These are phyloP conservation scores for Polyommatus icarus DNA, from an alignment of 2,888 invertebrate species.

Conservation along the genomic window DNA sequence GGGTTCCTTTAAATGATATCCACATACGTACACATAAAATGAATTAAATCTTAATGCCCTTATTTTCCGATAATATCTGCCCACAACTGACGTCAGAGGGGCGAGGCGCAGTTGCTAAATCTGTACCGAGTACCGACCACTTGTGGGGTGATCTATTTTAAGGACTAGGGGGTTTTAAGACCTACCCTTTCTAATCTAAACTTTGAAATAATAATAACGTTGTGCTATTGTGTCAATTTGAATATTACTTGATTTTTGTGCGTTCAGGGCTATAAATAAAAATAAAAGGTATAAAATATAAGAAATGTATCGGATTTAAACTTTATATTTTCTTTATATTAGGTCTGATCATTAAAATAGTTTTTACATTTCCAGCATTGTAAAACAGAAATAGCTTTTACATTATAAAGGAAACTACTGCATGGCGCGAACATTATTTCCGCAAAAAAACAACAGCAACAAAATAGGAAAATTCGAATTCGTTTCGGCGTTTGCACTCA, in stretches of 20 bases:
- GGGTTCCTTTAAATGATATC: too few relatives aligned
- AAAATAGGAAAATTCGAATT: background rate
- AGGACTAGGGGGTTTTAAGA: background rate
- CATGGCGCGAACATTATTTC: background rate
- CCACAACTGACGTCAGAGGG: slow-evolving; percentile 41
- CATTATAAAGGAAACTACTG: background rate
- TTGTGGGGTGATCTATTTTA: slow-evolving; percentile 26
- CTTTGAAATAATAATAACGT: too few relatives aligned
- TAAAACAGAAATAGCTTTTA: background rate
- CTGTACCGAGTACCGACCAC: slow-evolving; percentile 39
- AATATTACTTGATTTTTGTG: background rate
- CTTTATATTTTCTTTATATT: background rate
- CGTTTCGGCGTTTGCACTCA: background rate
- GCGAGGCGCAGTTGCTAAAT: slow-evolving; percentile 47
- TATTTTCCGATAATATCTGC: slow-evolving; percentile 23
- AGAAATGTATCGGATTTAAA: too few relatives aligned
- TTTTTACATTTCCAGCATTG: background rate
- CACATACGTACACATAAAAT: background rate
- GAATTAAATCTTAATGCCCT: background rate
- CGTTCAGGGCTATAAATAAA: background rate
- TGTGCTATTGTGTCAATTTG: too few relatives aligned
- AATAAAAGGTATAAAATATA: too few relatives aligned
- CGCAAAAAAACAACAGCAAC: background rate
- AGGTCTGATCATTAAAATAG: background rate
- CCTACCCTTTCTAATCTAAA: background rate